Evolutionary conservation across 2,113 vertebrate genomes (phyloP).

Genomic region (Clarias batrachus): DNA sequence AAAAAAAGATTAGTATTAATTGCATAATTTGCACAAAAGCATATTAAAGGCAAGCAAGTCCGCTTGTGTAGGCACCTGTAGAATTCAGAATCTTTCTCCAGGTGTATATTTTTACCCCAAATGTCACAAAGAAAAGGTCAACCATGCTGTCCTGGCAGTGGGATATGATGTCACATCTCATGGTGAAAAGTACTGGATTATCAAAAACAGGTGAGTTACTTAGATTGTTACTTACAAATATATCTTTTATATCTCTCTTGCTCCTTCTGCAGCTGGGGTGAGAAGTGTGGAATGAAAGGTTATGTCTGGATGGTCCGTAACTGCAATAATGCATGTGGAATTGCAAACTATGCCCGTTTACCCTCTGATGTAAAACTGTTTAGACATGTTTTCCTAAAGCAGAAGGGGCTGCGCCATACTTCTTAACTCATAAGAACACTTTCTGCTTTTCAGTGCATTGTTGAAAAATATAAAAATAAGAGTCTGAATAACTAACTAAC

Average conservation of each 20-base stretch:
- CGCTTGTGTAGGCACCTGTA: not conserved
- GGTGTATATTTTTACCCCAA: constrained; percentile 87
- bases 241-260: not conserved
- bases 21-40: not conserved
- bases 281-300: constrained; percentile 86
- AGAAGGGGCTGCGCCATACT: not conserved
- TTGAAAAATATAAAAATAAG: not conserved
- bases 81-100: constrained; percentile 51
- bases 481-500: too few species aligned
- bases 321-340: constrained; percentile 87
- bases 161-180: constrained; percentile 81
- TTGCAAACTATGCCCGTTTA: constrained; percentile 91
- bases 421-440: not conserved
- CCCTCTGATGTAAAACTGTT: constrained; percentile 80
- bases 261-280: constrained; percentile 81
- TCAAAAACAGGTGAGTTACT: constrained; percentile 90
- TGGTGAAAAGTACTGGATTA: constrained; percentile 87
- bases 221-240: too few species aligned
- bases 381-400: not conserved
- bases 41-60: not conserved
- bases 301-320: constrained; percentile 89
- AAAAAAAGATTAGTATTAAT: not conserved
- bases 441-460: constrained; percentile 1
- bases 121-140: constrained; percentile 81
- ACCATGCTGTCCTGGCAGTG: constrained; percentile 89